These are phyloP conservation scores for Cremastinae sp. DNA, from an alignment of 2,888 invertebrate genomes.

Conservation along the genomic window DNA sequence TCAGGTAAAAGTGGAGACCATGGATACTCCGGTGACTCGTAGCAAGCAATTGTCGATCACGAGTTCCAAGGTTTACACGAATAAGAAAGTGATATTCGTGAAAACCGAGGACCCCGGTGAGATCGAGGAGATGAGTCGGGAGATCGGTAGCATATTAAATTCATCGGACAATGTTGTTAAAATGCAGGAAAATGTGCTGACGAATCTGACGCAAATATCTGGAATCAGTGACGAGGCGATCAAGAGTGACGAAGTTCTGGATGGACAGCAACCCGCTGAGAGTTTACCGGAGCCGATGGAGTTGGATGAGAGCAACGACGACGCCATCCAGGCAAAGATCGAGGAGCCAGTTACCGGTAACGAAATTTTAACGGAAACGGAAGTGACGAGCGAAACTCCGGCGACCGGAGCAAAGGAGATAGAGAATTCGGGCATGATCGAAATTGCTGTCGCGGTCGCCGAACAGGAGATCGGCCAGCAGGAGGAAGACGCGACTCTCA, in stretches of 20 bases:
- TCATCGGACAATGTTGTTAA: constrained; percentile 75
- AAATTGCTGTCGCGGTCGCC: constrained; percentile 46
- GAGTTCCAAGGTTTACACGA: constrained; percentile 73
- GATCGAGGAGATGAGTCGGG: constrained; percentile 77
- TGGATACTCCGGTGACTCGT: constrained; percentile 28
- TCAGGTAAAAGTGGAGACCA: background rate
- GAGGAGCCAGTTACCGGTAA: constrained; percentile 26
- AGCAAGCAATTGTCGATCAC: constrained; percentile 61
- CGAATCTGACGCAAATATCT: constrained; percentile 74
- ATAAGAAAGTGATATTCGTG: constrained; percentile 74
- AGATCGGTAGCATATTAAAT: constrained; percentile 76
- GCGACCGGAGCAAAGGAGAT: background rate
- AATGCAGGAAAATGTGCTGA: constrained; percentile 76
- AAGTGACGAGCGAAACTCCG: constrained; percentile 31
- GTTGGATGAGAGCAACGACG: constrained; percentile 42
- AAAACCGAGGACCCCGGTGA: constrained; percentile 69
- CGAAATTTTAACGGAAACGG: constrained; percentile 15
- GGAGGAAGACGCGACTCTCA: constrained; percentile 55
- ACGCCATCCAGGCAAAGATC: constrained; percentile 25
- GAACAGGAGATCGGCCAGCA: constrained; percentile 59
- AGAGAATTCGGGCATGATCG: constrained; percentile 47
- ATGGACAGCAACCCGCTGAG: constrained; percentile 22
- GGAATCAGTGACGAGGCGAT: constrained; percentile 7
- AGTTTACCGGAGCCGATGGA: constrained; percentile 52
- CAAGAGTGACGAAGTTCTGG: background rate